Percentiles rank a stretch among this genome's conserved stretches.
Evolutionary conservation across 2,888 invertebrate species (phyloP).

Genomic region (Blastobasis lacticolella): DNA sequence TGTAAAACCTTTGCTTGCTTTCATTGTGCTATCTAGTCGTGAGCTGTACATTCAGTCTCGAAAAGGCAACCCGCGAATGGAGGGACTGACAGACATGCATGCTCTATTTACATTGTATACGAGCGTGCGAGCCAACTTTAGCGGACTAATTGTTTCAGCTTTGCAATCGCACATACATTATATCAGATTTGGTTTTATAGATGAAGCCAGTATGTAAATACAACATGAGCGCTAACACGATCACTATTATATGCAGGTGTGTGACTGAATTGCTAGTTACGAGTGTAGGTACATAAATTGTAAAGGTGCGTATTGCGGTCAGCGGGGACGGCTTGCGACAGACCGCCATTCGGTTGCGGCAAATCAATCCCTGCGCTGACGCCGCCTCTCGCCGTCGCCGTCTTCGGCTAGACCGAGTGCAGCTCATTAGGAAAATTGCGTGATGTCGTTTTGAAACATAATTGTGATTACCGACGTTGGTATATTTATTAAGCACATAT

Average conservation of each 20-base stretch:
- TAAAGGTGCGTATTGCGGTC: conserved; percentile 43
- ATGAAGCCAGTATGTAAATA: conserved; percentile 15
- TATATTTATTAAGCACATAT: neutral
- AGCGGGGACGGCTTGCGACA: conserved; percentile 43
- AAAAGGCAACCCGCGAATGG: conserved; percentile 37
- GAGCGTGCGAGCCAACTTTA: conserved; percentile 13
- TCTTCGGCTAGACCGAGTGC: conserved; percentile 23
- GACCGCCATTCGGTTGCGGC: conserved; percentile 42
- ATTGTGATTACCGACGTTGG: too few species aligned
- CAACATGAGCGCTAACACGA: neutral
- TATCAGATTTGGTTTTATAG: conserved; percentile 7
- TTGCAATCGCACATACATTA: conserved; percentile 18
- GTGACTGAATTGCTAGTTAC: conserved; percentile 35
- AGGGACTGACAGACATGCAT: conserved; percentile 26
- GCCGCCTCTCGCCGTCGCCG: conserved; percentile 36
- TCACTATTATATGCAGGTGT: conserved; percentile 16
- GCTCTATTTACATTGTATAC: conserved; percentile 14
- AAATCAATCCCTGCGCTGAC: conserved; percentile 57
- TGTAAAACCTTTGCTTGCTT: conserved; percentile 48
- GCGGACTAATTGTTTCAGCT: conserved; percentile 25
- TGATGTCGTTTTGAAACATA: neutral
- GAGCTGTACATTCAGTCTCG: conserved; percentile 45
- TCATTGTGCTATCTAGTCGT: conserved; percentile 53
- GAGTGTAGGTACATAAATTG: conserved; percentile 19
- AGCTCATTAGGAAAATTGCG: conserved; percentile 12